Percentiles rank a stretch among this genome's conserved stretches.
phyloP scores from a whole-genome alignment of 2,888 invertebrate genomes.

The Drosophila barbarae region DNA sequence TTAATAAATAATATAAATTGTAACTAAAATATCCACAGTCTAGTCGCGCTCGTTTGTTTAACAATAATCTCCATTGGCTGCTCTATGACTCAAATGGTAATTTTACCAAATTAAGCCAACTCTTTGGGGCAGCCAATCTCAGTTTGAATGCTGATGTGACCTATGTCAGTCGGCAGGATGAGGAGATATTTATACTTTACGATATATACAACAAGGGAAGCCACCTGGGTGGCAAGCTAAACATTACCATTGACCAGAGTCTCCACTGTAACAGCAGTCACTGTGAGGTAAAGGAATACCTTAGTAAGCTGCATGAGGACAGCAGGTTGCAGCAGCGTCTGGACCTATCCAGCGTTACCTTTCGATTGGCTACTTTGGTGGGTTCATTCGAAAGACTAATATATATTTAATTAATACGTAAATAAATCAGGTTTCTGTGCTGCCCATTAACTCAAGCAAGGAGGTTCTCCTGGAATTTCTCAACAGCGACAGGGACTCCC shows the following conservation, averaged over 20 bases:
- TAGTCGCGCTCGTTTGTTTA: slow-evolving; percentile 61
- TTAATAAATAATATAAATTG: no score
- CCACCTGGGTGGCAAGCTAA: slow-evolving; percentile 74
- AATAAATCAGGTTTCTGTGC: slow-evolving; percentile 52
- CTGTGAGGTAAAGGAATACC: slow-evolving; percentile 55
- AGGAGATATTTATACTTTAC: slow-evolving; percentile 51
- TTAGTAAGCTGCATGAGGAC: slow-evolving; percentile 62
- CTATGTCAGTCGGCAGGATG: slow-evolving; percentile 46
- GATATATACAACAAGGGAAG: slow-evolving; percentile 79
- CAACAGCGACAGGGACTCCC: slow-evolving; percentile 49
- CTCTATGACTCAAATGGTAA: slow-evolving; percentile 60
- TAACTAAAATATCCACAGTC: slow-evolving; percentile 50
- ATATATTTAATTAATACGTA: background rate
- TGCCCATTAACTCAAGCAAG: slow-evolving; percentile 56
- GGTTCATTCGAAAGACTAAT: slow-evolving; percentile 22
- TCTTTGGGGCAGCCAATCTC: slow-evolving; percentile 65
- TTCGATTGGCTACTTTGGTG: slow-evolving; percentile 73
- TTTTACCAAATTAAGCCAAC: slow-evolving; percentile 40
- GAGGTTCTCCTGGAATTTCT: slow-evolving; percentile 56
- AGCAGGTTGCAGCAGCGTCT: slow-evolving; percentile 67
- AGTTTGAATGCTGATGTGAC: slow-evolving; percentile 74
- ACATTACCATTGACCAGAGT: slow-evolving; percentile 73
- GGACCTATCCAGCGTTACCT: slow-evolving; percentile 67
- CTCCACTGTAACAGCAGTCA: slow-evolving; percentile 52
- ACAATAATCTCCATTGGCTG: slow-evolving; percentile 69